Conservation (phyloP, 2,797 vertebrate genomes). For the Tokudaia tokunoshimensis region DNA sequence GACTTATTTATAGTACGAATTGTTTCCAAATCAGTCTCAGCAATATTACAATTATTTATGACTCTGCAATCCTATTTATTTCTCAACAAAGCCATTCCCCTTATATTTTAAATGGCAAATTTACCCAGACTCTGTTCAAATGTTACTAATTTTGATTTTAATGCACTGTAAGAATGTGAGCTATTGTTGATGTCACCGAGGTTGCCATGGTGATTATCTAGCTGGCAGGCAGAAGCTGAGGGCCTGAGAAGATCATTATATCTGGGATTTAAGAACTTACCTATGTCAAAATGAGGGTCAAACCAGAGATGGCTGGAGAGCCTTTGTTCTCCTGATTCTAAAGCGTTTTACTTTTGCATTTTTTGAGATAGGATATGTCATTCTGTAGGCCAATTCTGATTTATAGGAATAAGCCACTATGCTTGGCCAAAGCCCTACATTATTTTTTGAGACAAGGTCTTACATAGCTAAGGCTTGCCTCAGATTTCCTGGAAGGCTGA, state of each 20-base stretch:
- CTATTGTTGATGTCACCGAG: constrained; percentile 48
- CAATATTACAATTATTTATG: constrained; percentile 59
- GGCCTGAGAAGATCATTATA: constrained; percentile 37
- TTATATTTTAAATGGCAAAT: constrained; percentile 58
- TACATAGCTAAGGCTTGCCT: background rate
- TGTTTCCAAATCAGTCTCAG: constrained; percentile 64
- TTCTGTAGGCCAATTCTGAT: background rate
- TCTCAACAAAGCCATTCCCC: constrained; percentile 56
- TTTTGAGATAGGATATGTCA: background rate
- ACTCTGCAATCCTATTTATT: constrained; percentile 64
- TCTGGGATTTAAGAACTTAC: background rate
- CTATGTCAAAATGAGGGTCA: constrained; percentile 9
- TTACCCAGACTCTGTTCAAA: constrained; percentile 43
- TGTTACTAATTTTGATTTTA: constrained; percentile 69
- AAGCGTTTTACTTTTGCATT: background rate
- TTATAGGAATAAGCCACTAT: background rate
- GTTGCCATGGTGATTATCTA: constrained; percentile 65
- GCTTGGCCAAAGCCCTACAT: background rate
- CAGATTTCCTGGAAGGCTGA: background rate
- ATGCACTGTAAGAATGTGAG: constrained; percentile 7
- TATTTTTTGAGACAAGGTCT: background rate
- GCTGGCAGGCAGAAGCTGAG: constrained; percentile 15
- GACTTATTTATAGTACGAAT: constrained; percentile 74
- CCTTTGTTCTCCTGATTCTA: background rate
- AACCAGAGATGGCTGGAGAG: background rate